Conservation (phyloP, 1,140 invertebrate species). For the Lasaia peninsularis region DNA sequence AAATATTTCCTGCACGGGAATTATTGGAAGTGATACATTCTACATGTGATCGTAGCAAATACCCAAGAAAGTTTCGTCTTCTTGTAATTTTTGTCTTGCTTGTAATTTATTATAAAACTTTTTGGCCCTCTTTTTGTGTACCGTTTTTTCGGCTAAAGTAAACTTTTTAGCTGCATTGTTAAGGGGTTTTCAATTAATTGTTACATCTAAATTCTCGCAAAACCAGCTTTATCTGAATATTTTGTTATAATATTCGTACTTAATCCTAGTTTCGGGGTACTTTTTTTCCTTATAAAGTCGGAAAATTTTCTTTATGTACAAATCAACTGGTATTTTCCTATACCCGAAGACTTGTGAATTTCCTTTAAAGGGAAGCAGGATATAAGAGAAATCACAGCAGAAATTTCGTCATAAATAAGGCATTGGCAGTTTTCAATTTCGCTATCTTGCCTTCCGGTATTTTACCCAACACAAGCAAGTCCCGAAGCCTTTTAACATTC, state of each 20-base stretch:
- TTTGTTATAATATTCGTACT: slow-evolving; percentile 4
- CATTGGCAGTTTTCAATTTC: neutral
- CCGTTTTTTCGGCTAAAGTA: neutral
- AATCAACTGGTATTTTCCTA: neutral
- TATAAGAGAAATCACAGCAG: neutral
- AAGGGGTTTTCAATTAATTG: slow-evolving; percentile 9
- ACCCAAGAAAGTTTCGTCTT: slow-evolving; percentile 22
- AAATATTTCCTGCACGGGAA: slow-evolving; percentile 17
- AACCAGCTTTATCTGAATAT: neutral
- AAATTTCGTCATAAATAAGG: slow-evolving; percentile 5
- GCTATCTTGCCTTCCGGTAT: slow-evolving; percentile 15
- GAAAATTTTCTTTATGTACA: neutral
- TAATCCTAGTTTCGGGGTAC: neutral
- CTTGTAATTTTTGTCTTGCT: slow-evolving; percentile 22
- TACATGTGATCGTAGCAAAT: slow-evolving; percentile 23
- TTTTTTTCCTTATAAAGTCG: slow-evolving; percentile 1
- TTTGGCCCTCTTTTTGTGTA: slow-evolving; percentile 18
- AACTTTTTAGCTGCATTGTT: slow-evolving; percentile 7
- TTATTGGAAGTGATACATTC: slow-evolving; percentile 21
- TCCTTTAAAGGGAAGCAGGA: neutral
- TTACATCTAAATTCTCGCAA: slow-evolving; percentile 10
- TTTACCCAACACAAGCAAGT: slow-evolving; percentile 11
- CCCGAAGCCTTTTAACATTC: slow-evolving; percentile 11
- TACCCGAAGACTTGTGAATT: neutral
- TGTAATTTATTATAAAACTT: slow-evolving; percentile 26